Conservation (phyloP, 2,888 invertebrate genomes). For the Perizoma affinitatum region DNA sequence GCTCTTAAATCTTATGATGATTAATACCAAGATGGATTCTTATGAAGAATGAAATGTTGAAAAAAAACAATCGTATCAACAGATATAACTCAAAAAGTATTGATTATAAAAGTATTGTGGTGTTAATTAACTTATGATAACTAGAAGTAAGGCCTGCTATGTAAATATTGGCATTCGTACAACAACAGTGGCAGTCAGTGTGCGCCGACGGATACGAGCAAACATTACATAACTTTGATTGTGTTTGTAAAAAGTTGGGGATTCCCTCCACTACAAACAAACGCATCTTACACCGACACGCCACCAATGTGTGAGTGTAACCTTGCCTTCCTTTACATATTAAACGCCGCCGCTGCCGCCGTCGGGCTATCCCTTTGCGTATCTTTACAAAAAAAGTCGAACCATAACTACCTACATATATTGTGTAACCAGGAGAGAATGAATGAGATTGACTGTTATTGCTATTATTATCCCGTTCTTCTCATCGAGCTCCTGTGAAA, state of each 20-base stretch:
- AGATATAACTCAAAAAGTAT: no score
- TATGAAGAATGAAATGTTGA: no score
- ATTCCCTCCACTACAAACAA: constrained; percentile 83
- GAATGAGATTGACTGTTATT: constrained; percentile 81
- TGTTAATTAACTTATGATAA: constrained; percentile 77
- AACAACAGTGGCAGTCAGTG: constrained; percentile 72
- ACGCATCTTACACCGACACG: constrained; percentile 73
- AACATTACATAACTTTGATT: constrained; percentile 84
- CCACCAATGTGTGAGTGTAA: constrained; percentile 75
- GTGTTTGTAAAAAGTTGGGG: constrained; percentile 84
- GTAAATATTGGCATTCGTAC: constrained; percentile 80
- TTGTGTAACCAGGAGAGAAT: constrained; percentile 78
- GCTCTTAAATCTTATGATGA: no score
- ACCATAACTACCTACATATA: constrained; percentile 66
- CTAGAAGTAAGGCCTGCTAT: constrained; percentile 75
- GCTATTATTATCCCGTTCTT: constrained; percentile 77
- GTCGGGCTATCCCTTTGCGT: constrained; percentile 82
- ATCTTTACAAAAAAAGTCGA: constrained; percentile 77
- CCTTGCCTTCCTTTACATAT: constrained; percentile 84
- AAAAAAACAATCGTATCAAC: no score
- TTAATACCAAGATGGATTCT: no score
- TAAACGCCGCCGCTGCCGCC: constrained; percentile 80
- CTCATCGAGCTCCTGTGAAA: constrained; percentile 73
- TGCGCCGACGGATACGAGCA: constrained; percentile 77
- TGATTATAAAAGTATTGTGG: constrained; percentile 54